Evolutionary conservation across 2,797 vertebrate genomes (phyloP), one percentile per base, ranked within the genome.

Genomic region (Denticeps clupeoides): DNA sequence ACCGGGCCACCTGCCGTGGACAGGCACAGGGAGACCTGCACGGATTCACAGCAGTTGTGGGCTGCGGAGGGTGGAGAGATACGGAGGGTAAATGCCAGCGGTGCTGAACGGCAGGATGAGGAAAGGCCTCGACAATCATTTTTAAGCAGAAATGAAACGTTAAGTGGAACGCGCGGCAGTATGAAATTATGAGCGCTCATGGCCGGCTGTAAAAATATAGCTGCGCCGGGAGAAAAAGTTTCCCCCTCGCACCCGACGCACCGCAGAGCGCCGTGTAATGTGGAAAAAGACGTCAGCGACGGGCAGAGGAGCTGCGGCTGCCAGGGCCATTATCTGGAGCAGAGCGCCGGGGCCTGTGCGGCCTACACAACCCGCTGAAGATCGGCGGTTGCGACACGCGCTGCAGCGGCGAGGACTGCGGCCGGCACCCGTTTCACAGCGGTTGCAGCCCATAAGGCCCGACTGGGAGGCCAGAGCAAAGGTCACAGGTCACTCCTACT

Each of bases 31-130:
- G 78, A 83, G 65, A 95, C 89, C 60, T 69, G 80, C 70, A 97
- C 91, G 0, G 70, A 82, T 75, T 99, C 93, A 15, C 90, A 92
- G 70, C 91, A 91, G 75, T 91, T 82, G 26, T 97, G 94, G 48
- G 92, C 94, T 97, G 58, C 3, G 10, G 38, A 1, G 50, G 8
- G 19, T 24, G 16, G 10, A 48, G 33, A 25, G 21, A 43, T 7
- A 55, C 5, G 3, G 3, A 45, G 31, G 7, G 3, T 22, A 25
- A 18, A n/a, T n/a, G n/a, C n/a, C n/a, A n/a, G n/a, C n/a, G n/a
- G n/a, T n/a, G n/a, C n/a, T n/a, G n/a, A n/a, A n/a, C 13, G 16
- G 10, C 38, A 42, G 26, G 11, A 3, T 19, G 22, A 47, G 3
- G 6, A 18, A 16, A 23, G 43, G 21, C 29, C 3, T 29, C 29